phyloP scores from a whole-genome alignment of 2,113 vertebrate genomes.

The Atherinomorus stipes region DNA sequence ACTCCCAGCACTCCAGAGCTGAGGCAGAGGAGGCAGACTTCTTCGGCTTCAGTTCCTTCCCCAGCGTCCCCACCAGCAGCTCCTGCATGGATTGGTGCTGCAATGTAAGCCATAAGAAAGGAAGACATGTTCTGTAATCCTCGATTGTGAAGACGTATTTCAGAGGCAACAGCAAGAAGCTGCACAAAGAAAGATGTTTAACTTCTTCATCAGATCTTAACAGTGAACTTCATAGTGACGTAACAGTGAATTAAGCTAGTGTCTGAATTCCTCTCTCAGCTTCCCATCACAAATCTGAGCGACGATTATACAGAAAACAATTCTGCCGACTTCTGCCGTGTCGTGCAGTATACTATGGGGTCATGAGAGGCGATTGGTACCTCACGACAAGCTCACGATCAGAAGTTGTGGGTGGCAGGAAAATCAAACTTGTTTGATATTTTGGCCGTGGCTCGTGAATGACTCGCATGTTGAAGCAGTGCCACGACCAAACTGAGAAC shows the following conservation, averaged over 20 bases:
- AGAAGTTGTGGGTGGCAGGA: too few relatives aligned
- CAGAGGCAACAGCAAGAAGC: neutral
- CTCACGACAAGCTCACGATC: too few relatives aligned
- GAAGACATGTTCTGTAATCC: neutral
- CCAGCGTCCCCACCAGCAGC: slow-evolving; percentile 5
- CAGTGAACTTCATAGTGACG: neutral
- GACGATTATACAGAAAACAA: neutral
- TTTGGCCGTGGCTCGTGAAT: too few relatives aligned
- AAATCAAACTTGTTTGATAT: too few relatives aligned
- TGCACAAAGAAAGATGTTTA: neutral
- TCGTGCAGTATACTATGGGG: too few relatives aligned
- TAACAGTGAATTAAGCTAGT: too few relatives aligned
- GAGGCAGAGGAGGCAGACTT: slow-evolving; percentile 70
- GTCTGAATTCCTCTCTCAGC: too few relatives aligned
- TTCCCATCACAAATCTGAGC: neutral
- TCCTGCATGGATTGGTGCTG: slow-evolving; percentile 43
- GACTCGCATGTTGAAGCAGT: too few relatives aligned
- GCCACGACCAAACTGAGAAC: too few relatives aligned
- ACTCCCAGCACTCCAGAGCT: slow-evolving; percentile 47
- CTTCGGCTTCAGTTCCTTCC: slow-evolving; percentile 26
- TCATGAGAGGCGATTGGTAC: too few relatives aligned
- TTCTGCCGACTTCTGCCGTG: too few relatives aligned
- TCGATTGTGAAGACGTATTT: neutral
- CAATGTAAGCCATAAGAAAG: slow-evolving; percentile 58
- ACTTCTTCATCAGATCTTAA: neutral